These are phyloP conservation scores for Galemys pyrenaicus DNA, from an alignment of 2,113 vertebrate genomes.

Conservation along the genomic window DNA sequence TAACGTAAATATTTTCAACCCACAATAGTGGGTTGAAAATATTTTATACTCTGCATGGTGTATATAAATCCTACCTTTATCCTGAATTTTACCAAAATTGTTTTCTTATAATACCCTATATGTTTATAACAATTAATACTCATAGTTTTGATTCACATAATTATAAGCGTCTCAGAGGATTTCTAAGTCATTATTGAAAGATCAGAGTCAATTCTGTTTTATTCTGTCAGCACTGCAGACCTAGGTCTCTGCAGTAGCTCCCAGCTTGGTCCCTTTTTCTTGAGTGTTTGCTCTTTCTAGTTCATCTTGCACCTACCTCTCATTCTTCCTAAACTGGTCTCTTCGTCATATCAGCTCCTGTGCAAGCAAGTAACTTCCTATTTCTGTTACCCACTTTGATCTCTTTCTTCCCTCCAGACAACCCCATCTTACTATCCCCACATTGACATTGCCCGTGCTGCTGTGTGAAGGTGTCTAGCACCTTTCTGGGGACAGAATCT, in stretches of 20 bases:
- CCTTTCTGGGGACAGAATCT: no score
- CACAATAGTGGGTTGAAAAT: background rate
- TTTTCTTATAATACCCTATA: background rate
- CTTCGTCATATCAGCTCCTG: background rate
- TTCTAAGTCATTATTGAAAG: background rate
- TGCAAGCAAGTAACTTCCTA: background rate
- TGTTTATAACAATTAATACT: background rate
- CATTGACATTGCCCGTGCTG: fast-evolving
- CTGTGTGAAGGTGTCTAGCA: background rate
- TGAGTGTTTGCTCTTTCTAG: no score
- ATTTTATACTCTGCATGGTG: background rate
- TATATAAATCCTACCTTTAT: background rate
- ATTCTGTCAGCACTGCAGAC: fast-evolving
- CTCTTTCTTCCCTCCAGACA: background rate
- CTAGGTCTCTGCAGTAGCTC: no score
- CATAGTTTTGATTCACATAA: background rate
- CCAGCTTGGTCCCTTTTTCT: background rate
- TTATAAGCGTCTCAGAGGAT: background rate
- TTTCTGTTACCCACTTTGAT: background rate
- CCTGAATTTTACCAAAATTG: background rate
- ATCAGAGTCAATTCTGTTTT: background rate
- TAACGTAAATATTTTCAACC: no score
- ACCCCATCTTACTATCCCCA: fast-evolving
- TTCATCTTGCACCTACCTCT: background rate
- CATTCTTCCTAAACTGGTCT: background rate